Conservation (phyloP, 2,888 invertebrate genomes). For the Volucella inflata region DNA sequence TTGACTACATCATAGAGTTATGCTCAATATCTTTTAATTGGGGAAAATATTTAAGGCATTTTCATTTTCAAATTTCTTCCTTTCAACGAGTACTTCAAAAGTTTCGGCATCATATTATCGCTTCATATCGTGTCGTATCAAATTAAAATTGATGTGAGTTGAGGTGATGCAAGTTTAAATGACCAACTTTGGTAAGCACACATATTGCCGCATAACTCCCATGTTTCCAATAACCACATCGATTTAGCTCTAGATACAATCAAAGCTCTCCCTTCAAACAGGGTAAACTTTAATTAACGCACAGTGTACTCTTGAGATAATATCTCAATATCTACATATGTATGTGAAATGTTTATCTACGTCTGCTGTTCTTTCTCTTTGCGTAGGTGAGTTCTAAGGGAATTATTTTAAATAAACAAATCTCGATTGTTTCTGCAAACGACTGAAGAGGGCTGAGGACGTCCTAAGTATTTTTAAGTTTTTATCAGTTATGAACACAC, state of each 20-base stretch:
- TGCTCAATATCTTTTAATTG: not conserved
- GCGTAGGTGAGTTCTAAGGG: too few relatives aligned
- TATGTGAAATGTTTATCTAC: too few relatives aligned
- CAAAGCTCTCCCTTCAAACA: not conserved
- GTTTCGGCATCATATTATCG: not conserved
- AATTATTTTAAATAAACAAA: constrained; percentile 31
- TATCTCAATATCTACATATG: not conserved
- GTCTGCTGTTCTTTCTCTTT: too few relatives aligned
- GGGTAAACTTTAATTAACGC: constrained; percentile 66
- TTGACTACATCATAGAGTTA: not conserved
- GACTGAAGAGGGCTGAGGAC: not conserved
- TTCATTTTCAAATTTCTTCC: constrained; percentile 2
- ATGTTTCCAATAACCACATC: constrained; percentile 50
- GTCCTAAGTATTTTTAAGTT: constrained; percentile 33
- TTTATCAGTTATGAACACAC: constrained; percentile 34
- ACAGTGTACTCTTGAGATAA: constrained; percentile 32
- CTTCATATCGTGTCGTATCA: not conserved
- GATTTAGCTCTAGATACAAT: constrained; percentile 5
- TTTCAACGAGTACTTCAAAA: not conserved
- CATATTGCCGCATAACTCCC: constrained; percentile 23
- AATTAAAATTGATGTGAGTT: constrained; percentile 11
- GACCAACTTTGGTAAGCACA: constrained; percentile 42
- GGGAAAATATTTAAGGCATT: not conserved
- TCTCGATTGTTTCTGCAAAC: constrained; percentile 13
- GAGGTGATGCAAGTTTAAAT: constrained; percentile 27